Base-by-base conservation (phyloP, 92 coral and sea anemone species). In the Parazoanthus atlanticus region DNA sequence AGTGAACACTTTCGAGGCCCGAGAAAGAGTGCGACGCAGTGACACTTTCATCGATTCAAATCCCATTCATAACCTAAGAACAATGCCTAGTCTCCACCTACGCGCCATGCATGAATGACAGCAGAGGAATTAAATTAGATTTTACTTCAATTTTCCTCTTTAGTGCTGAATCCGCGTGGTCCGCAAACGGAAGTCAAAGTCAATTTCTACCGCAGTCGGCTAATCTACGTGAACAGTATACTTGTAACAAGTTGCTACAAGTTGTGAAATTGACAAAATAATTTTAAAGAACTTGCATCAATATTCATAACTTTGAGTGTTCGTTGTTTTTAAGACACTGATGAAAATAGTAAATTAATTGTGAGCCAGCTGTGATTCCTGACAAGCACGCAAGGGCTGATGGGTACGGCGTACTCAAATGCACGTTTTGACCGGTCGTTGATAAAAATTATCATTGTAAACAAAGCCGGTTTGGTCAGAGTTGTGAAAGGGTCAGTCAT, bases 1-100 rank as follows among this genome's bases (percentile, higher is more conserved):
- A 81, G 85, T 61, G 85, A 81, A 81, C 85, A 31, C 85, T 81
- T 32, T 81, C 85, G 29, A 23, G 70, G 6, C 54, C n/a, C 8
- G 73, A 56, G 74, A 6, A 3, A 30, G 73, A 81, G 46, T 81
- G 85, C 30, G 49, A 61, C 21, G 72, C 16, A 25, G 28, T 8
- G 19, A 61, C 85, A 81, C 70, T 88, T 82, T 88, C 98, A 89
- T 93, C 65, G 91, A 91, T 89, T 94, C 93, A 94, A 94, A 93
- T 93, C 94, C 96, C 98, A 95, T 95, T 95, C 91, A 95, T 91
- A 85, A 36, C 61, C 77, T 79, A 67, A 89, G 85, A 91, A 93
- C 96, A 95, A 95, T 93, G 86, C 85, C 81, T 76, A 81, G 94
- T 93, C 95, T 90, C 92, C 94, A 26, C 87, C 87, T 84, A 84